Evolutionary conservation across 2,797 vertebrate genomes (phyloP).

Genomic region (Acanthiza pusilla): DNA sequence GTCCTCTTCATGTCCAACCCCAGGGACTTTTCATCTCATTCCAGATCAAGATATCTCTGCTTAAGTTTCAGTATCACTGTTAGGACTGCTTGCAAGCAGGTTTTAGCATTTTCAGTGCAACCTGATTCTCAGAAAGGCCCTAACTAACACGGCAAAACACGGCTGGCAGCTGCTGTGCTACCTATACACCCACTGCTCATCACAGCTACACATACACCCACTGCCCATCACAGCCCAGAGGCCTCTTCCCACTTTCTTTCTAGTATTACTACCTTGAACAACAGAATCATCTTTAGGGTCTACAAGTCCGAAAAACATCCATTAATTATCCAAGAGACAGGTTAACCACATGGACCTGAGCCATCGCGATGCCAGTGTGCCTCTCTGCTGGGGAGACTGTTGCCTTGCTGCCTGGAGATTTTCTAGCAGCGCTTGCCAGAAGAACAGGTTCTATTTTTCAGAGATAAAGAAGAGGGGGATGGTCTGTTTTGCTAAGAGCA

Average conservation of each 20-base stretch:
- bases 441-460: background rate
- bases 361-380: fast-evolving
- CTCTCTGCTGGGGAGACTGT: fast-evolving
- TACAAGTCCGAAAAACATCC: background rate
- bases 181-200: background rate
- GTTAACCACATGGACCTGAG: background rate
- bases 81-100: background rate
- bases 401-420: background rate
- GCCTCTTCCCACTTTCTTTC: background rate
- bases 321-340: background rate
- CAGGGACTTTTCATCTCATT: background rate
- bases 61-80: background rate
- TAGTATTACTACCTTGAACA: background rate
- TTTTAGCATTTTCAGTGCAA: background rate
- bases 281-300: background rate
- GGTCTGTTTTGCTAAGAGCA: background rate
- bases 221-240: background rate
- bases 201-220: background rate
- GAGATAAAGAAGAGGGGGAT: background rate
- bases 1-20: background rate
- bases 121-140: background rate
- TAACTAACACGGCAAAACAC: fast-evolving
- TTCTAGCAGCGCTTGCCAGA: background rate
- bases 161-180: background rate
- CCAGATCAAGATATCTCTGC: background rate